Conservation (phyloP, 2,888 invertebrate genomes). For the Megaustenia siamemsis region DNA sequence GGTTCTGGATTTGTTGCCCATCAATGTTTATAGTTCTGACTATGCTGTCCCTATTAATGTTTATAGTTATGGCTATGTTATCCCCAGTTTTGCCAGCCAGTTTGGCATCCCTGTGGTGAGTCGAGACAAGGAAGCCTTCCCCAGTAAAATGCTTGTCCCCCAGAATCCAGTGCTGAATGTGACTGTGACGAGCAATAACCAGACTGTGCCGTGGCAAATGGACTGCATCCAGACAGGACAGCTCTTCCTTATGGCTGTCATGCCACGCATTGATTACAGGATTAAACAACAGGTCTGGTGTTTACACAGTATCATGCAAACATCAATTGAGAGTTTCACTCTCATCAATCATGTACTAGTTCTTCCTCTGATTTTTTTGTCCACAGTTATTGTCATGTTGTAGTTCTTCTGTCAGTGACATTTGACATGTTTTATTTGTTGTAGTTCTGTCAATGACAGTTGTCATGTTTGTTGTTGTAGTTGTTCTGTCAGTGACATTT, state of each 20-base stretch:
- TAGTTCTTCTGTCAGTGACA: not conserved
- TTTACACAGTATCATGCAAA: not conserved
- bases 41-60: no score
- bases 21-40: no score
- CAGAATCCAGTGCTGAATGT: slow-evolving; percentile 13
- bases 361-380: no score
- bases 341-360: no score
- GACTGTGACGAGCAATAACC: slow-evolving; percentile 36
- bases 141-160: slow-evolving; percentile 14
- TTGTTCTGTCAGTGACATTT: not conserved
- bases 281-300: slow-evolving; percentile 48
- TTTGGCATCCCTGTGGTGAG: slow-evolving; percentile 50
- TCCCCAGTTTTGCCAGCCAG: slow-evolving; percentile 45
- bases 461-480: no score
- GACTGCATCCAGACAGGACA: slow-evolving; percentile 12
- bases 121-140: slow-evolving; percentile 43
- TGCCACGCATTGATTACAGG: slow-evolving; percentile 42
- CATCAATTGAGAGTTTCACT: no score
- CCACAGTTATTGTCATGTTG: not conserved
- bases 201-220: slow-evolving; percentile 30
- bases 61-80: no score
- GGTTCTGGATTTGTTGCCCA: no score
- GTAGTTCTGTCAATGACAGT: no score
- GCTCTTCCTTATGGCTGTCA: slow-evolving; percentile 44
- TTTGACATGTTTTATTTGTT: not conserved